Evolutionary conservation across 2,888 invertebrate genomes (phyloP), one percentile per base, ranked within the genome.

Genomic region (Liopterus haemorrhoidalis): DNA sequence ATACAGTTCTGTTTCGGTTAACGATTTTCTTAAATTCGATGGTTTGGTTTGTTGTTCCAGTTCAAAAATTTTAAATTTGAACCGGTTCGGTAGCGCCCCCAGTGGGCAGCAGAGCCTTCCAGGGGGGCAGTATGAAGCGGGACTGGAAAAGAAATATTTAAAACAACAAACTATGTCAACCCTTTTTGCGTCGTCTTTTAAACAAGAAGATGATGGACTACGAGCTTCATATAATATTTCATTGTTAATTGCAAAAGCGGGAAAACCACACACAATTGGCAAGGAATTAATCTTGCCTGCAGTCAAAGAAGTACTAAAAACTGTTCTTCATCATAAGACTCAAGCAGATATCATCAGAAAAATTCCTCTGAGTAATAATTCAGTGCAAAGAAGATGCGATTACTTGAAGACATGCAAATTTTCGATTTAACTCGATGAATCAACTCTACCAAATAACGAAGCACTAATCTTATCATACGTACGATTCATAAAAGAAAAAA

Each of bases 291-390:
- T 58, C 57, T 57, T 59, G 45, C 55, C 56, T 36, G 55, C 58
- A 38, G 46, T 59, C 55, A 51, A 55, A 55, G 54, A 59, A 53
- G 54, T 58, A 47, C 48, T 58, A 52, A 50, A 48, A 49, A 61
- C 56, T 58, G 57, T 63, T 53, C 41, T 58, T 48, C n/a, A n/a
- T n/a, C 59, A 62, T 54, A 59, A 59, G 52, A 49, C 56, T 53
- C 46, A 59, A 50, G 54, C 37, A 53, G 59, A 58, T 54, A 38
- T 37, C n/a, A 37, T 21, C 12, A 51, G 49, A 55, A 57, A 42
- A 56, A 59, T 54, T 57, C 52, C 54, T 46, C 53, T 53, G 32
- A 57, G 53, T 43, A 55, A 57, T 46, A 61, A 55, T 42, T 54
- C 57, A 36, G 54, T 56, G 41, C 50, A 57, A 53, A 53, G 56